These are phyloP conservation scores for Chrysomela aeneicollis DNA, from an alignment of 2,888 invertebrate species.

Conservation along the genomic window DNA sequence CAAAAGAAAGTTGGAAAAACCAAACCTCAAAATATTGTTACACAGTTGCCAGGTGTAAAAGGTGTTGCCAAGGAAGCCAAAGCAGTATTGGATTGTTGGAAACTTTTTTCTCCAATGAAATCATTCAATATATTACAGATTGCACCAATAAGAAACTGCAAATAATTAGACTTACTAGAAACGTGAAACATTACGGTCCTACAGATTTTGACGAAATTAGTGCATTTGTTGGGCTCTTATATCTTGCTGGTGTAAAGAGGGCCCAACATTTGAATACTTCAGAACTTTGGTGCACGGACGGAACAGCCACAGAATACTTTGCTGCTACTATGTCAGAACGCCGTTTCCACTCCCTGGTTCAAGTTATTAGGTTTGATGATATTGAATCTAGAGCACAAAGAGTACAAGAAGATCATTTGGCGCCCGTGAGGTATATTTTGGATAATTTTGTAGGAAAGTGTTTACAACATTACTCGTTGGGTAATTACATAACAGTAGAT, in stretches of 20 bases:
- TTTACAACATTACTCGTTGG: neutral
- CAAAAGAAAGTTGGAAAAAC: neutral
- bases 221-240: slow-evolving; percentile 44
- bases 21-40: neutral
- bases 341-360: slow-evolving; percentile 36
- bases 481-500: slow-evolving; percentile 14
- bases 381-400: slow-evolving; percentile 23
- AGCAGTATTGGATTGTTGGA: neutral
- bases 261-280: slow-evolving; percentile 34
- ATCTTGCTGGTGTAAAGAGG: slow-evolving; percentile 43
- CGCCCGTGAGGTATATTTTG: slow-evolving; percentile 18
- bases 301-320: slow-evolving; percentile 42
- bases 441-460: slow-evolving; percentile 13
- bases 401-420: slow-evolving; percentile 21
- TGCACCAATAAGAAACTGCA: neutral
- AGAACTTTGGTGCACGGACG: slow-evolving; percentile 44
- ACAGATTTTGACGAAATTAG: slow-evolving; percentile 37
- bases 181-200: neutral
- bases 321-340: slow-evolving; percentile 38
- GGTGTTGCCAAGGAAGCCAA: neutral
- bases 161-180: neutral
- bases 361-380: slow-evolving; percentile 41
- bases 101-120: slow-evolving; percentile 3
- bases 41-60: slow-evolving; percentile 10
- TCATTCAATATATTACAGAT: neutral